Conservation (phyloP, 92 coral and sea anemone species). For the Pocillopora grandis region DNA sequence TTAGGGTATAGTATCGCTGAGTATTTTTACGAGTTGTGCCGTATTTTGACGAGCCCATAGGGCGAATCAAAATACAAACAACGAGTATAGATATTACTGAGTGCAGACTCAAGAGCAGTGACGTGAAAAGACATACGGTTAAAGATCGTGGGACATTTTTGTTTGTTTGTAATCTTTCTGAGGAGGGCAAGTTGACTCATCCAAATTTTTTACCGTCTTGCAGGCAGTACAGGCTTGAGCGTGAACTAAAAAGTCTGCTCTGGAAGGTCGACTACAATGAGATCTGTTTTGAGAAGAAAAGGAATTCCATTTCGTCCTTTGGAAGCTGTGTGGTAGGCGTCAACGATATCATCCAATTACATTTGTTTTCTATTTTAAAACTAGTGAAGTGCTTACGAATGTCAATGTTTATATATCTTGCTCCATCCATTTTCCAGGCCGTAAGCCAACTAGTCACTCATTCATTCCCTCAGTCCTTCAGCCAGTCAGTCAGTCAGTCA, state of each 20-base stretch:
- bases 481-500: too few species aligned
- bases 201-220: background rate
- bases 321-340: constrained; percentile 69
- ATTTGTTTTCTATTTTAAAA: background rate
- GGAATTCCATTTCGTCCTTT: constrained; percentile 79
- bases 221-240: constrained; percentile 81
- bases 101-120: too few species aligned
- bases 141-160: background rate
- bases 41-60: too few species aligned
- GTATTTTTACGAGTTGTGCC: too few species aligned
- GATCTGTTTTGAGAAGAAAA: constrained; percentile 75
- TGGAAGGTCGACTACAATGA: constrained; percentile 95
- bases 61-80: too few species aligned
- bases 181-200: background rate
- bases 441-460: background rate
- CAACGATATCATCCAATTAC: background rate
- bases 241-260: constrained; percentile 75
- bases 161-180: background rate
- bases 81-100: too few species aligned
- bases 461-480: background rate
- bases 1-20: too few species aligned
- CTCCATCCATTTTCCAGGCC: background rate
- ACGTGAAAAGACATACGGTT: too few species aligned
- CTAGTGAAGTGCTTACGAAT: too few species aligned
- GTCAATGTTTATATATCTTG: too few species aligned